Evolutionary conservation across 1,140 invertebrate genomes (phyloP).

Genomic region (Neodiprion virginianus): DNA sequence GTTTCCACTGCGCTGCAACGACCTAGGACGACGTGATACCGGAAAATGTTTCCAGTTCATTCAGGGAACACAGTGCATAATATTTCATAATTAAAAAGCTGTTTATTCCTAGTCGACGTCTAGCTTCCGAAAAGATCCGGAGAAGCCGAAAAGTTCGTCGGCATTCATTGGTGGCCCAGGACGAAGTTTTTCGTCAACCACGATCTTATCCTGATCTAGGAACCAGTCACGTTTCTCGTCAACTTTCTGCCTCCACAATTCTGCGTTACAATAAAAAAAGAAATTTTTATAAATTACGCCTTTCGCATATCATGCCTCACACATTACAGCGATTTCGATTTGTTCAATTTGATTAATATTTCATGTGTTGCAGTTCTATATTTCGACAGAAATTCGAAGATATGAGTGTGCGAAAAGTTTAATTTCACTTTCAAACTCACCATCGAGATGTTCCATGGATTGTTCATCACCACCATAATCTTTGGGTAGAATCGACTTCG

Average conservation of each 20-base stretch:
- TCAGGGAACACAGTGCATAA: too few relatives aligned
- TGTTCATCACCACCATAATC: constrained; percentile 61
- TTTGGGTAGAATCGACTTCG: constrained; percentile 60
- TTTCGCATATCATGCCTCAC: too few relatives aligned
- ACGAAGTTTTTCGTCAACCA: constrained; percentile 52
- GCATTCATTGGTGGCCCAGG: constrained; percentile 39
- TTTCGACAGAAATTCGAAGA: neutral
- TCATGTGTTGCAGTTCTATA: neutral
- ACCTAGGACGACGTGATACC: too few relatives aligned
- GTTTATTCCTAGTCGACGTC: constrained; percentile 48
- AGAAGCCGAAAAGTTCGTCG: constrained; percentile 48
- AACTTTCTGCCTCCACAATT: constrained; percentile 52
- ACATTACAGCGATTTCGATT: too few relatives aligned
- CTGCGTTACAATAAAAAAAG: constrained; percentile 30
- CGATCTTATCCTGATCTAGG: constrained; percentile 47
- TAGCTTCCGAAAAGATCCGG: constrained; percentile 58
- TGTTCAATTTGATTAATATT: too few relatives aligned
- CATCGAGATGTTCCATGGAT: constrained; percentile 40
- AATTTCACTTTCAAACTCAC: constrained; percentile 26
- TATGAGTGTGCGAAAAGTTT: neutral
- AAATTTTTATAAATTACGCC: neutral
- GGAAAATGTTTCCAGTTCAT: too few relatives aligned
- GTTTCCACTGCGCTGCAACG: too few relatives aligned
- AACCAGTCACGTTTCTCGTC: constrained; percentile 56
- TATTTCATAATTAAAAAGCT: too few relatives aligned